Percentiles rank a stretch among this genome's conserved stretches.
phyloP scores from a whole-genome alignment of 2,888 invertebrate genomes.

The Eupithecia dodoneata region DNA sequence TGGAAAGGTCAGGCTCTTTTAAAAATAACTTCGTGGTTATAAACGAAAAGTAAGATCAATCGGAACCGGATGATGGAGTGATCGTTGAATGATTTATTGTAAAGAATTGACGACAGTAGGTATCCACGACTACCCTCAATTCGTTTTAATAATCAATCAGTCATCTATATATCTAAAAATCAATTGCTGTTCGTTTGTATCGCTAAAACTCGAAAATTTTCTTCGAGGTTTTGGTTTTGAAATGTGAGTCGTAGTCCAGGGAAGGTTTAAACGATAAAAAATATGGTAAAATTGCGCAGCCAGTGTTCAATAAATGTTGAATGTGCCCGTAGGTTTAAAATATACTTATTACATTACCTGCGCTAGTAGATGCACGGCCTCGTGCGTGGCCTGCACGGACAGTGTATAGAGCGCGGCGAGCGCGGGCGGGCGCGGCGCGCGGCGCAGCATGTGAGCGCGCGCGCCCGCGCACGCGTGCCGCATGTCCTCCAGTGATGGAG shows the following conservation, averaged over 20 bases:
- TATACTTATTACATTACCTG: slow-evolving; percentile 58
- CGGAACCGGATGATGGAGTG: neutral
- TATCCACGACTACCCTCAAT: too few relatives aligned
- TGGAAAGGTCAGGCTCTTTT: neutral
- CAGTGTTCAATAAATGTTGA: too few relatives aligned
- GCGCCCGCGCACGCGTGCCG: slow-evolving; percentile 98
- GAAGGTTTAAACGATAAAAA: too few relatives aligned
- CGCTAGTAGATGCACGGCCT: slow-evolving; percentile 96
- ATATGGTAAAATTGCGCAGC: too few relatives aligned
- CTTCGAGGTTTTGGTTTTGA: too few relatives aligned
- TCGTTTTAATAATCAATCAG: too few relatives aligned
- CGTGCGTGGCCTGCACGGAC: slow-evolving; percentile 96
- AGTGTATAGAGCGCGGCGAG: slow-evolving; percentile 96
- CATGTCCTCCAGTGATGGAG: slow-evolving; percentile 98
- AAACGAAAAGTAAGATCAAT: neutral
- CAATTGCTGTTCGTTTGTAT: too few relatives aligned
- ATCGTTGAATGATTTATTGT: neutral
- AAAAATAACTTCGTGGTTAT: neutral
- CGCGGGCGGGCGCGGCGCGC: slow-evolving; percentile 94
- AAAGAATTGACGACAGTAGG: too few relatives aligned
- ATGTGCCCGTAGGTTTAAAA: too few relatives aligned
- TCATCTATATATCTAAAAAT: too few relatives aligned
- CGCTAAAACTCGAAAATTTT: too few relatives aligned
- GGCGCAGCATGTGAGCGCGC: slow-evolving; percentile 94
- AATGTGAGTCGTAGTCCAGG: too few relatives aligned